phyloP scores from a whole-genome alignment of 2,797 vertebrate species.

The Rhincodon typus region DNA sequence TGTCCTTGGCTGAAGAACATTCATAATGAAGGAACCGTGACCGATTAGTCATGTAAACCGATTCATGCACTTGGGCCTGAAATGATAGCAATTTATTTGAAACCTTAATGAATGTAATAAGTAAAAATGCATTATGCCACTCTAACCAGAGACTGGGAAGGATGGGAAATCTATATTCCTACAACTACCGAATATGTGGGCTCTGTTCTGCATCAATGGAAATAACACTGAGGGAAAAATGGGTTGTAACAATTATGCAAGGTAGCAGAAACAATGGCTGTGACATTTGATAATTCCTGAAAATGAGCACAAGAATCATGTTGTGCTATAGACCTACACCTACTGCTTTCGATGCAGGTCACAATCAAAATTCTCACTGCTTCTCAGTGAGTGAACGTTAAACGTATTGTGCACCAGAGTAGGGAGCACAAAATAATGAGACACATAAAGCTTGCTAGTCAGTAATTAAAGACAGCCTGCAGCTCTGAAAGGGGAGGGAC shows the following conservation, averaged over 20 bases:
- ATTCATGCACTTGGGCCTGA: background rate
- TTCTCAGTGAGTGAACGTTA: background rate
- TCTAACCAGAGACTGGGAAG: background rate
- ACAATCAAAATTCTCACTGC: background rate
- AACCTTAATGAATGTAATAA: conserved; percentile 11
- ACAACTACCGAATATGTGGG: background rate
- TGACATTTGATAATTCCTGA: background rate
- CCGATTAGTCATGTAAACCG: conserved; percentile 10
- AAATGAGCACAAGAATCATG: background rate
- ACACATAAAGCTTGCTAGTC: background rate
- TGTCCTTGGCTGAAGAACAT: conserved; percentile 28
- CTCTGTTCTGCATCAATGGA: background rate
- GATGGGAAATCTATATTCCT: background rate
- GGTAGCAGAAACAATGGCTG: background rate
- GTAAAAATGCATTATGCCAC: background rate
- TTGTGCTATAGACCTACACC: background rate
- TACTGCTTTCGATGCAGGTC: background rate
- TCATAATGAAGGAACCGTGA: background rate
- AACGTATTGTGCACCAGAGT: background rate
- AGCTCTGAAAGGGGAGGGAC: background rate
- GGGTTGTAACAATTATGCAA: background rate
- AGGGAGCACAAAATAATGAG: background rate
- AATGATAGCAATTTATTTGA: background rate
- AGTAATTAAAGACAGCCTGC: background rate
- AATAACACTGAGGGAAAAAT: background rate